A percentile compares a stretch with the other conserved stretches of the same genome.
These are phyloP conservation scores for Mythimna lalbum DNA, from an alignment of 2,888 invertebrate genomes.

Conservation along the genomic window DNA sequence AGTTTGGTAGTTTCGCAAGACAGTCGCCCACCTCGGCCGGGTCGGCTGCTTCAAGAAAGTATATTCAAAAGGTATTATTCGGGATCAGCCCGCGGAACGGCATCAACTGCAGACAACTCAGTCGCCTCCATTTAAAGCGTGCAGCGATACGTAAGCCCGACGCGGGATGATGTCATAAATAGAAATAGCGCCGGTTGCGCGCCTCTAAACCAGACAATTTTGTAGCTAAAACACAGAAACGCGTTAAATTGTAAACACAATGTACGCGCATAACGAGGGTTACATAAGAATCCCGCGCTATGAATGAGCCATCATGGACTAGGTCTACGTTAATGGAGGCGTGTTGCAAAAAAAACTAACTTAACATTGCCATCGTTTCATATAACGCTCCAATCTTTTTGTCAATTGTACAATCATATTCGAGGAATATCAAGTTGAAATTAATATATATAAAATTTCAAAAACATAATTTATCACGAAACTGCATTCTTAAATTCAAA, in stretches of 20 bases:
- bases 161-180: conserved; percentile 91
- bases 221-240: conserved; percentile 82
- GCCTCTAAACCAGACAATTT: conserved; percentile 80
- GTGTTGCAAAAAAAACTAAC: background rate
- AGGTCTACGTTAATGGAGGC: conserved; percentile 8
- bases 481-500: conserved; percentile 18
- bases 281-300: conserved; percentile 22
- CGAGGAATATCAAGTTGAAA: conserved; percentile 6
- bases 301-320: conserved; percentile 36
- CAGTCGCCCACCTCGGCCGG: conserved; percentile 78
- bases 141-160: conserved; percentile 90
- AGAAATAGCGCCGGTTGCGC: conserved; percentile 89
- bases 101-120: conserved; percentile 89
- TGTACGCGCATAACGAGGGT: conserved; percentile 43
- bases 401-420: conserved; percentile 14
- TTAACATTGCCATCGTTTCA: conserved; percentile 1
- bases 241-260: conserved; percentile 77
- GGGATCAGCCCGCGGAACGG: conserved; percentile 89
- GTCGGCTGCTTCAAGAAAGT: conserved; percentile 81
- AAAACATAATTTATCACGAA: conserved; percentile 18
- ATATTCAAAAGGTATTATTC: conserved; percentile 87
- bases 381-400: background rate
- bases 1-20: conserved; percentile 85
- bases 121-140: conserved; percentile 91
- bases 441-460: conserved; percentile 1